Base-by-base conservation (phyloP, 2,888 invertebrate genomes). In the Drosophila longiperda region DNA sequence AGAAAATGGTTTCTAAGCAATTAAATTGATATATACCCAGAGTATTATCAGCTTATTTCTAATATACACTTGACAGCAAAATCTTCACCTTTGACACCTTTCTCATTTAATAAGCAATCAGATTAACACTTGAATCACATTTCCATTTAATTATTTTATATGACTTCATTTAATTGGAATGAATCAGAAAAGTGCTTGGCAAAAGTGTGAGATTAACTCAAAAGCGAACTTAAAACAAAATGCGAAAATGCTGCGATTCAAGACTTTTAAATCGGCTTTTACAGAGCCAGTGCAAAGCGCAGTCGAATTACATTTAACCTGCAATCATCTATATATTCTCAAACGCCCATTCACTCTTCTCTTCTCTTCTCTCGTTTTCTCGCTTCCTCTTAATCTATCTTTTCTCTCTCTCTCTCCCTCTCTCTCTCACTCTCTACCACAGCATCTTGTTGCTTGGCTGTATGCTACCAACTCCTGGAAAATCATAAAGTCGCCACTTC, bases 101-200 rank as follows among this genome's bases (percentile, higher is more conserved):
- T 26, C 23, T n/a, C 17, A 40, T 9, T 75, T 75, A 72, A 73
- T 65, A 65, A 66, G 29, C 70, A 76, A 81, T 72, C 83, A 68
- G 73, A 70, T 78, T 78, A 68, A 53, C 65, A 33, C 53, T 48
- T 55, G 49, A 57, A 50, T 61, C 20, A 59, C 52, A 59, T 60
- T 62, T 72, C 64, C 54, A 66, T 73, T 75, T 66, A 75, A 79
- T 83, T 87, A 83, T 76, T 70, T 81, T 60, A 74, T 81, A 82
- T 73, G 89, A 89, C 85, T 89, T 89, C 89, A 81, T 68, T 89
- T 87, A 84, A 86, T 89, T 89, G 87, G 79, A 81, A 62, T 85
- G 80, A 67, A 77, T 73, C 69, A 2, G 59, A 36, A 42, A 40
- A 45, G 50, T 33, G 52, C 48, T 45, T 45, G 15, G 34, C 17